Base-by-base conservation (phyloP, 2,113 vertebrate genomes). In the Fulmarus glacialis region DNA sequence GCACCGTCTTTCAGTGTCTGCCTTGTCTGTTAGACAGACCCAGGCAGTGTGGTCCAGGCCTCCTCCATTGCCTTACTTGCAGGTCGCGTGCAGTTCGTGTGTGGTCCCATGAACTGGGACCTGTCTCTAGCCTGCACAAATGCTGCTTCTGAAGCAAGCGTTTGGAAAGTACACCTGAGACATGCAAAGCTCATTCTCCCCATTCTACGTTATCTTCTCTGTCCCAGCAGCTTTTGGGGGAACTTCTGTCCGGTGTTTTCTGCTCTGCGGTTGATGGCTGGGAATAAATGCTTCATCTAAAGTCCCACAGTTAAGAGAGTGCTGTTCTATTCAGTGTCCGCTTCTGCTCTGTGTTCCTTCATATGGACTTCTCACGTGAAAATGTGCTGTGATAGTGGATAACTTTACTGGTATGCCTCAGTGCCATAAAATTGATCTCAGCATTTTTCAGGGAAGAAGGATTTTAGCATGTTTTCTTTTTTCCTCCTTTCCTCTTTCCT, bases 21-120 rank as follows among this genome's bases (percentile, higher is more conserved):
- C 63, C 55, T 38, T 21, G n/a, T n/a, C 55, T 36, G 48, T 27
- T n/a, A 30, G 56, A 45, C 8, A 24, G 56, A 60, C 16, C 5
- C 27, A 15, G 47, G 38, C 38, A 32, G 36, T 5, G 12, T 15
- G 45, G 38, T 27, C 26, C 60, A 22, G 43, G 20, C 59, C 59
- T 50, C 10, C 15, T 64, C 14, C 10, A 27, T 27, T 38, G 32
- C 19, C 8, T 59, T 38, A 15, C 11, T 23, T n/a, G 34, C 34
- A 45, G 34, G 82, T 38, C 2, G 1, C 3, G 2, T 21, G 18
- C 40, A 60, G 6, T 24, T 82, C 10, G 1, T 1, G 5, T 21
- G 67, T 30, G 45, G 45, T 26, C 40, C 45, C 21, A 3, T 12
- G 27, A 29, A 16, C 18, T 13, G 22, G 56, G n/a, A n/a, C 42